Base-by-base conservation (phyloP, 2,888 invertebrate species). In the Netelia melanura region DNA sequence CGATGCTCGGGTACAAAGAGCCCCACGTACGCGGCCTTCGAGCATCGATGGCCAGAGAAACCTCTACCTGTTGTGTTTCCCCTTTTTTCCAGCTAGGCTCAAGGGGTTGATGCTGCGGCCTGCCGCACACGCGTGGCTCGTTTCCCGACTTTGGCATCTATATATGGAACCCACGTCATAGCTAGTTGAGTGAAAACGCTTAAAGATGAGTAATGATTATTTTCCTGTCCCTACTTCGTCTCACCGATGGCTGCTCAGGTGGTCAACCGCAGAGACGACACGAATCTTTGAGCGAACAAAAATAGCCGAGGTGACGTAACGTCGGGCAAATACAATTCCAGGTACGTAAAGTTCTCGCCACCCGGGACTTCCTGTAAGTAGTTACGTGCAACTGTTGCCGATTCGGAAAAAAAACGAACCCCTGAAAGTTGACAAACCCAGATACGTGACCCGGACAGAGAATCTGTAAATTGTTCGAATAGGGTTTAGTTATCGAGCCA, bases 391-490 rank as follows among this genome's bases (percentile, higher is more conserved):
- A 83, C 85, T 75, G 80, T 58, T 85, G 85, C 62, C 78, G 83
- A 77, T 81, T 72, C 58, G 71, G 30, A 64, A 23, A 62, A 62
- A 75, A 61, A 70, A 6, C 21, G 58, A 68, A 56, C 11, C 17
- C 43, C 43, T 52, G 67, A 17, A 75, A 75, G n/a, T 61, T 38
- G 65, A 65, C 54, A 79, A 85, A 62, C 62, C 11, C 58, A 80
- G 44, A 77, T 88, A 88, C 91, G 91, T 90, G 89, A 91, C 88
- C 83, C 44, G 38, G 65, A 61, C 77, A 76, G 64, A 77, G 86
- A 86, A 88, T 87, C 67, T 44, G 65, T 68, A 79, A 87, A 86
- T 89, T 84, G 82, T 80, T 78, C 81, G 83, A 81, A 78, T 62
- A 74, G 54, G 62, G 25, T 38, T 25, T 44, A 70, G 86, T 74